These are phyloP conservation scores for Paradoxurus hermaphroditus DNA, from an alignment of 2,113 vertebrate species.

Conservation along the genomic window DNA sequence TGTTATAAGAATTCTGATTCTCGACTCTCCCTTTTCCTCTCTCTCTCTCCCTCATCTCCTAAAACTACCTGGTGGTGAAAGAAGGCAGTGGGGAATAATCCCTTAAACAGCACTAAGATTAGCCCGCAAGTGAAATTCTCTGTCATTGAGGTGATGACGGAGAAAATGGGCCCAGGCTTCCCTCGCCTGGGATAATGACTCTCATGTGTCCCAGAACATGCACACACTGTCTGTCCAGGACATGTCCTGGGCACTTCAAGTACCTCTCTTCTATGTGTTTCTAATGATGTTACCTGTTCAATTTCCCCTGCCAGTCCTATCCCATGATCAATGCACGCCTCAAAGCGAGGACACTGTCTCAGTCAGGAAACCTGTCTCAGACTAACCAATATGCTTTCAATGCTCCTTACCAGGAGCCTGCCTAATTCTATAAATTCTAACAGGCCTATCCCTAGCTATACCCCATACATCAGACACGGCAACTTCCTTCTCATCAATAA, in stretches of 20 bases:
- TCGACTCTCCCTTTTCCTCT: neutral
- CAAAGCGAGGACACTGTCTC: neutral
- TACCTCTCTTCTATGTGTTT: neutral
- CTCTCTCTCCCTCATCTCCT: neutral
- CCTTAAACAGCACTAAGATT: neutral
- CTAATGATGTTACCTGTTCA: neutral
- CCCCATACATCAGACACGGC: no score
- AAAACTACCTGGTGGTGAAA: slow-evolving; percentile 34
- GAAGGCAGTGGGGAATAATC: neutral
- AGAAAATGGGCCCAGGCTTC: neutral
- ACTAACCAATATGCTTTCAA: neutral
- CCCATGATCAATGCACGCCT: neutral
- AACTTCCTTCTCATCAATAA: neutral
- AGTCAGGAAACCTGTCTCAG: neutral
- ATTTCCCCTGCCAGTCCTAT: neutral
- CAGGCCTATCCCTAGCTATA: neutral
- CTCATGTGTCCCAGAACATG: neutral
- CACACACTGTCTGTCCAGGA: neutral
- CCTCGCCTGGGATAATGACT: neutral
- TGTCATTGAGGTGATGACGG: neutral
- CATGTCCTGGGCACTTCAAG: neutral
- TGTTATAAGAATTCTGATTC: slow-evolving; percentile 23
- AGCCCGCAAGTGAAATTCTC: neutral
- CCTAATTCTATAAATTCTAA: no score
- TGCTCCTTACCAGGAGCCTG: no score